Evolutionary conservation across 2,113 vertebrate genomes (phyloP).

Genomic region (Gnathonemus longibarbis): DNA sequence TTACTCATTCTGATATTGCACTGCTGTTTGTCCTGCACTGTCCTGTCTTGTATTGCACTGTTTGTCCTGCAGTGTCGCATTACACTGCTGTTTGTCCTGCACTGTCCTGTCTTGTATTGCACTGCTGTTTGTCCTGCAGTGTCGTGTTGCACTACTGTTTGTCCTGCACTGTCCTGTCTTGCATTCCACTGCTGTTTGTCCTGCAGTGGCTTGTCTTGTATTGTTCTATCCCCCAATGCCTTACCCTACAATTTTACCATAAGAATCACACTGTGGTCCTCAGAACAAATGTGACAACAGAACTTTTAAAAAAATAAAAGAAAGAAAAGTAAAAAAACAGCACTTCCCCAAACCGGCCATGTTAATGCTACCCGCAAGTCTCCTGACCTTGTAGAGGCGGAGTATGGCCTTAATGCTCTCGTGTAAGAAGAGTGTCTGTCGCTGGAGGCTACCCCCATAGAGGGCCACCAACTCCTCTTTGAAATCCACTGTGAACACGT

Average conservation of each 20-base stretch:
- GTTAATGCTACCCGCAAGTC: neutral
- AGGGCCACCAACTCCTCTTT: constrained; percentile 93
- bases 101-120: neutral
- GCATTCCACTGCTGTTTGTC: neutral
- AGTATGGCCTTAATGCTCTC: constrained; percentile 91
- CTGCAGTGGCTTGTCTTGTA: neutral
- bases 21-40: neutral
- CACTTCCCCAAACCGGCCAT: neutral
- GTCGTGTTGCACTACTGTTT: neutral
- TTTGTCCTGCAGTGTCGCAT: neutral
- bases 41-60: neutral
- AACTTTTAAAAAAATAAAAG: neutral
- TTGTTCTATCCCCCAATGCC: neutral
- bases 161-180: neutral
- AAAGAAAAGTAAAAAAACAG: neutral
- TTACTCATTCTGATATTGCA: neutral
- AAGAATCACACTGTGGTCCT: neutral
- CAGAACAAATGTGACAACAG: neutral
- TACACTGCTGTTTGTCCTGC: neutral
- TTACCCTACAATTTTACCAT: neutral
- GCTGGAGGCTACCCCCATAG: constrained; percentile 84
- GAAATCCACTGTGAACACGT: constrained; percentile 93
- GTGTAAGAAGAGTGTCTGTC: constrained; percentile 87
- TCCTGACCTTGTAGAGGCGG: constrained; percentile 82
- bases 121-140: neutral